Conservation (phyloP, 2,113 vertebrate genomes). For the Tragelaphus scriptus region DNA sequence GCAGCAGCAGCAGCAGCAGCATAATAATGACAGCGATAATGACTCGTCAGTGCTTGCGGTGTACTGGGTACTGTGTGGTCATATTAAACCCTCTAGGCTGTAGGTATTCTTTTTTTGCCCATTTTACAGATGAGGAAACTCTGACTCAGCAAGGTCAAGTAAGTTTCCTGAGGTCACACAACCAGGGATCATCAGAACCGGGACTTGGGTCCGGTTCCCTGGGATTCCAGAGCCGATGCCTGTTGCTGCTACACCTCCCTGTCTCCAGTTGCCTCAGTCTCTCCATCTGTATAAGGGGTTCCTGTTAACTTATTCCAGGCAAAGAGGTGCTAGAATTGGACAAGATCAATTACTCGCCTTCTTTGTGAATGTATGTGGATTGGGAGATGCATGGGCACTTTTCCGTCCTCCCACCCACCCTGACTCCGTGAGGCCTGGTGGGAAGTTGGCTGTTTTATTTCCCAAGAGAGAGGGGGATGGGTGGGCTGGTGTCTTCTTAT, state of each 20-base stretch:
- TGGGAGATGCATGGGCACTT: neutral
- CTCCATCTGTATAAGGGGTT: neutral
- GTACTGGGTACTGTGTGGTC: too few relatives aligned
- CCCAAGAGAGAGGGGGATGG: neutral
- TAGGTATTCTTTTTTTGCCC: neutral
- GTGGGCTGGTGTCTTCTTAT: neutral
- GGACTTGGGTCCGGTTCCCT: neutral
- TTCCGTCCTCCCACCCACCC: rapidly evolving
- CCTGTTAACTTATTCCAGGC: neutral
- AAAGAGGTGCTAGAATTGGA: neutral
- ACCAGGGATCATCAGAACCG: neutral
- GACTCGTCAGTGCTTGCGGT: rapidly evolving
- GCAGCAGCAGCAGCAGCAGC: too few relatives aligned
- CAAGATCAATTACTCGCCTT: neutral
- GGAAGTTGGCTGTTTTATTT: neutral
- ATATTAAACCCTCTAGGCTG: neutral
- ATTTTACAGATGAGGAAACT: neutral
- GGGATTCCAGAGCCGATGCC: neutral
- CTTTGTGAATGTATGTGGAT: neutral
- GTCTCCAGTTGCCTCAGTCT: neutral
- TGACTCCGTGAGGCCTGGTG: neutral
- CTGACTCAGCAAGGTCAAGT: neutral
- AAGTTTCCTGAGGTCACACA: neutral
- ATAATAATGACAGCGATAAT: rapidly evolving
- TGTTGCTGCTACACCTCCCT: neutral